These are phyloP conservation scores for Eriocheir sinensis DNA, from an alignment of 1,140 invertebrate species.

Conservation along the genomic window DNA sequence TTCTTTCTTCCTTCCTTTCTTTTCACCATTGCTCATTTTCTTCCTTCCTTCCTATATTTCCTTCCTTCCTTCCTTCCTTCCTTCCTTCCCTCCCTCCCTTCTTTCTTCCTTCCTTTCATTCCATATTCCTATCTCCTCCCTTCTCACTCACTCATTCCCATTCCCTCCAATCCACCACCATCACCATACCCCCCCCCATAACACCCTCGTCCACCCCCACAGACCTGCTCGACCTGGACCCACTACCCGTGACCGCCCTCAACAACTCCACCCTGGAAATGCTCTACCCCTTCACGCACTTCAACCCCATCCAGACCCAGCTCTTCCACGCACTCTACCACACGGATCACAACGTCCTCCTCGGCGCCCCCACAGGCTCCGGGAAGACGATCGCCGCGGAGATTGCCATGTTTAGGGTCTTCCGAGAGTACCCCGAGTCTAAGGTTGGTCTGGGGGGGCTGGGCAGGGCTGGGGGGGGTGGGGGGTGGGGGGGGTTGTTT, in stretches of 20 bases:
- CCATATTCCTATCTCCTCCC: too few relatives aligned
- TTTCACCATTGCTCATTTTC: too few relatives aligned
- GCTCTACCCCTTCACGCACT: conserved; percentile 96
- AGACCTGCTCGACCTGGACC: conserved; percentile 95
- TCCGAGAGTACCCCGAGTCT: conserved; percentile 90
- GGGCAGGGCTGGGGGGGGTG: too few relatives aligned
- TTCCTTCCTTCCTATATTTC: too few relatives aligned
- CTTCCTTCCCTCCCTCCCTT: too few relatives aligned
- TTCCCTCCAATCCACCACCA: neutral
- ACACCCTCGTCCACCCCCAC: conserved; percentile 78
- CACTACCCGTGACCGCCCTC: conserved; percentile 92
- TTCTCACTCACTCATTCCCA: neutral
- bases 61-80: too few relatives aligned
- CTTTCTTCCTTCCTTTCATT: too few relatives aligned
- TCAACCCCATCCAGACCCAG: conserved; percentile 99
- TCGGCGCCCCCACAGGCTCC: conserved; percentile 99
- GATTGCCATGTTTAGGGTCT: conserved; percentile 97
- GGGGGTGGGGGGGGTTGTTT: neutral
- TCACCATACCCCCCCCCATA: too few relatives aligned
- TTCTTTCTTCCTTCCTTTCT: too few relatives aligned
- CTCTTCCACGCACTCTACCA: conserved; percentile 98
- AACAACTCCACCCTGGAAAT: conserved; percentile 89
- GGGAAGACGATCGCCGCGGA: conserved; percentile 99
- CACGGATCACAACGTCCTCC: conserved; percentile 95
- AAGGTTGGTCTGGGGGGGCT: conserved; percentile 85